phyloP scores from a whole-genome alignment of 2,888 invertebrate species.

The Ornithoptera alexandrae region DNA sequence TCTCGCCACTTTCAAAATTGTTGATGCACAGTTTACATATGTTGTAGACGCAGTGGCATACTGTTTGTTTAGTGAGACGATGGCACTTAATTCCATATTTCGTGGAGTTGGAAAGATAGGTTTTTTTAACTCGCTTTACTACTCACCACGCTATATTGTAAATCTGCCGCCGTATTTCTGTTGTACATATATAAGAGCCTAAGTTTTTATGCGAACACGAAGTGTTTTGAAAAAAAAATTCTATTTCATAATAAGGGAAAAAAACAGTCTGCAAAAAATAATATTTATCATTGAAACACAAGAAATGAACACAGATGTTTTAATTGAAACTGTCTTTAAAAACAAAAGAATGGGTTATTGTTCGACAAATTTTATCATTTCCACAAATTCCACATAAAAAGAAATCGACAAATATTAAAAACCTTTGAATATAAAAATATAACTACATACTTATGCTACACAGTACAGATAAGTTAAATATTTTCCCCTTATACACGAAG shows the following conservation, averaged over 20 bases:
- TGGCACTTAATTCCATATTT: too few species aligned
- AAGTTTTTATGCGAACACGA: too few species aligned
- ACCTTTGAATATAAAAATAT: slow-evolving; percentile 72
- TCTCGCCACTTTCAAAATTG: too few species aligned
- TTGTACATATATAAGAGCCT: too few species aligned
- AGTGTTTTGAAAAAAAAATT: neutral
- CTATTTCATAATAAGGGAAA: slow-evolving; percentile 32
- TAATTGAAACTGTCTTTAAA: slow-evolving; percentile 45
- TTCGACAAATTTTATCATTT: slow-evolving; percentile 9
- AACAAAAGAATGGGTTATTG: slow-evolving; percentile 15
- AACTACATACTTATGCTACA: slow-evolving; percentile 62
- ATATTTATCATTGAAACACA: slow-evolving; percentile 70
- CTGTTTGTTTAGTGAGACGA: too few species aligned
- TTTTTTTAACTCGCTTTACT: too few species aligned
- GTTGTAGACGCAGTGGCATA: too few species aligned
- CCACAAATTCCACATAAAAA: slow-evolving; percentile 23
- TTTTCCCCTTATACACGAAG: slow-evolving; percentile 48
- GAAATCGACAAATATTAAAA: slow-evolving; percentile 41
- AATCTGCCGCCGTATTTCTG: too few species aligned
- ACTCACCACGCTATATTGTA: too few species aligned
- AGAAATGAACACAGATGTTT: slow-evolving; percentile 31
- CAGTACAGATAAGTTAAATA: slow-evolving; percentile 60
- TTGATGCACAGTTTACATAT: too few species aligned
- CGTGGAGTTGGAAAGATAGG: too few species aligned
- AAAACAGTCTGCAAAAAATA: slow-evolving; percentile 71